Evolutionary conservation across 2,888 invertebrate species (phyloP).

Genomic region (Hydrotaea cyrtoneurina): DNA sequence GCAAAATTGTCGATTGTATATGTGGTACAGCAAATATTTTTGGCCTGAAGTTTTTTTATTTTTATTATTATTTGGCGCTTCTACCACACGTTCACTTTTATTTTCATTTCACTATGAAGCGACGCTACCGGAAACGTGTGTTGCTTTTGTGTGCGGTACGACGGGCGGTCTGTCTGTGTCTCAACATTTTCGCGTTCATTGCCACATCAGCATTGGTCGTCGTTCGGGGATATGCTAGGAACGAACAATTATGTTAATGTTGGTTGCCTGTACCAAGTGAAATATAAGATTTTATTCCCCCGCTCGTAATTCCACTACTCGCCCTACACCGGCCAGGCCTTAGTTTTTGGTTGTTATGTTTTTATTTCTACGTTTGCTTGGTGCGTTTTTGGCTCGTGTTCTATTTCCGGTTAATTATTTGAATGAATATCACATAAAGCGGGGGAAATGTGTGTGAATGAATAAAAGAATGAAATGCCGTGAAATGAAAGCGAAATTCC

Average conservation of each 20-base stretch:
- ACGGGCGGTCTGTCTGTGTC: conserved; percentile 21
- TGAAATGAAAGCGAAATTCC: conserved; percentile 77
- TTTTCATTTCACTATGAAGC: conserved; percentile 74
- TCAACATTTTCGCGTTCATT: conserved; percentile 63
- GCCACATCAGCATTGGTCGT: conserved; percentile 50
- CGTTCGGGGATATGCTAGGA: conserved; percentile 56
- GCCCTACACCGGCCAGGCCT: conserved; percentile 51
- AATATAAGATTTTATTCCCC: conserved; percentile 56
- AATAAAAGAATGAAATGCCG: conserved; percentile 72
- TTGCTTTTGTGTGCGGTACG: conserved; percentile 65
- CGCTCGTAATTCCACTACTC: conserved; percentile 8
- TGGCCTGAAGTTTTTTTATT: conserved; percentile 69
- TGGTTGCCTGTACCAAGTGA: conserved; percentile 33
- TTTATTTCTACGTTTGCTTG: not conserved
- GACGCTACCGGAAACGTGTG: conserved; percentile 76
- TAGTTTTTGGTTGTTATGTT: conserved; percentile 14
- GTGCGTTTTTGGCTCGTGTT: conserved; percentile 78
- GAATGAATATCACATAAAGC: conserved; percentile 55
- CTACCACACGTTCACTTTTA: conserved; percentile 70
- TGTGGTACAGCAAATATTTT: conserved; percentile 53
- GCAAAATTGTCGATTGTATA: conserved; percentile 1
- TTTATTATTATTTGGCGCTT: conserved; percentile 73
- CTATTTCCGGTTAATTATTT: conserved; percentile 81
- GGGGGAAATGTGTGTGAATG: conserved; percentile 49
- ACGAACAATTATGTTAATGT: conserved; percentile 53